These are phyloP conservation scores for Podiceps cristatus DNA, from an alignment of 2,113 vertebrate species.

Conservation along the genomic window DNA sequence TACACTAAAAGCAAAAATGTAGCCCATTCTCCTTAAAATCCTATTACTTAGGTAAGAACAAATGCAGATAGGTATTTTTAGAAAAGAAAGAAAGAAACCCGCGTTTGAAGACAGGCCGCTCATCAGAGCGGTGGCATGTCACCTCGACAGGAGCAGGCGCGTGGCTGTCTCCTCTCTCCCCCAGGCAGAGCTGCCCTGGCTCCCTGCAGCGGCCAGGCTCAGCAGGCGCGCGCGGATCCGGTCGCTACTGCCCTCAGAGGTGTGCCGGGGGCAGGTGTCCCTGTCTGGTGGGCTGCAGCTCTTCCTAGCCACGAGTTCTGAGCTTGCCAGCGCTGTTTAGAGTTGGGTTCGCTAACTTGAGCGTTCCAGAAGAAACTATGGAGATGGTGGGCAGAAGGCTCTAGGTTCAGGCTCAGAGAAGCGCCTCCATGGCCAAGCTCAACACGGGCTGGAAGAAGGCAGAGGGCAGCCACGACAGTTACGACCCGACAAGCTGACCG, in stretches of 20 bases:
- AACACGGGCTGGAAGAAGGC: accelerated
- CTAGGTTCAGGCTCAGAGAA: background rate
- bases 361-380: background rate
- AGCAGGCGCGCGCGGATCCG: accelerated
- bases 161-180: no score
- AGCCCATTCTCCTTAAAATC: background rate
- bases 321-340: background rate
- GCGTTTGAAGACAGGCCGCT: background rate
- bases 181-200: background rate
- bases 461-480: background rate
- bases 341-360: background rate
- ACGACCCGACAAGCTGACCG: background rate
- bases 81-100: background rate
- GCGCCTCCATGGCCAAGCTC: background rate
- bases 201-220: background rate
- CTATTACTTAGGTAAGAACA: accelerated
- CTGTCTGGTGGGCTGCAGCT: background rate
- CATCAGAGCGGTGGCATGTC: background rate
- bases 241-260: background rate
- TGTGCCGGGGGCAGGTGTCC: background rate
- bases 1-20: background rate
- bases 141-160: accelerated
- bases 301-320: background rate
- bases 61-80: background rate
- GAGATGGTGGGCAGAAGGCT: background rate